Conservation (phyloP, 2,888 invertebrate genomes). For the Magallana nippona region DNA sequence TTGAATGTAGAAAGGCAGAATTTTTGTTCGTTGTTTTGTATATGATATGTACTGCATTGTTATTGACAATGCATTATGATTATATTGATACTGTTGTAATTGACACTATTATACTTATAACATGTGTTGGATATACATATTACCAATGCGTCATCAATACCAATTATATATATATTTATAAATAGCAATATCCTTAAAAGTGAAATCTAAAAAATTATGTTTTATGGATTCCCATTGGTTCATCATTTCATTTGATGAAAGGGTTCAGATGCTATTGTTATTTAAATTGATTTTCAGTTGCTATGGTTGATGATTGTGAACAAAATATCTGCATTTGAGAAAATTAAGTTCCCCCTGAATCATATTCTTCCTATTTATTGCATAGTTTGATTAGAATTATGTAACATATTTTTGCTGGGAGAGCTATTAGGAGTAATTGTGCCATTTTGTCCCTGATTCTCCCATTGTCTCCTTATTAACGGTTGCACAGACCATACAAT, state of each 20-base stretch:
- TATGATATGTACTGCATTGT: background rate
- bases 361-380: background rate
- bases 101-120: too few species aligned
- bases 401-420: constrained; percentile 11
- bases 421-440: background rate
- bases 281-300: background rate
- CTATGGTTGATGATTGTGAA: background rate
- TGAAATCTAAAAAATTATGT: too few species aligned
- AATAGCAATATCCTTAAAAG: too few species aligned
- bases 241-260: too few species aligned
- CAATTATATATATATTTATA: too few species aligned
- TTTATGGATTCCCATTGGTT: too few species aligned
- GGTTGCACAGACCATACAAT: background rate
- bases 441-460: background rate
- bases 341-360: background rate
- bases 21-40: background rate
- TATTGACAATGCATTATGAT: background rate
- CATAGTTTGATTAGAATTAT: background rate
- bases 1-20: background rate
- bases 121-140: too few species aligned
- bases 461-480: constrained; percentile 15
- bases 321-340: too few species aligned
- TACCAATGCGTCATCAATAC: too few species aligned
- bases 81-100: too few species aligned
- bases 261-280: background rate